Evolutionary conservation across 2,797 vertebrate species (phyloP), one percentile per base, ranked within the genome.

Genomic region (Protosalanx chinensis): DNA sequence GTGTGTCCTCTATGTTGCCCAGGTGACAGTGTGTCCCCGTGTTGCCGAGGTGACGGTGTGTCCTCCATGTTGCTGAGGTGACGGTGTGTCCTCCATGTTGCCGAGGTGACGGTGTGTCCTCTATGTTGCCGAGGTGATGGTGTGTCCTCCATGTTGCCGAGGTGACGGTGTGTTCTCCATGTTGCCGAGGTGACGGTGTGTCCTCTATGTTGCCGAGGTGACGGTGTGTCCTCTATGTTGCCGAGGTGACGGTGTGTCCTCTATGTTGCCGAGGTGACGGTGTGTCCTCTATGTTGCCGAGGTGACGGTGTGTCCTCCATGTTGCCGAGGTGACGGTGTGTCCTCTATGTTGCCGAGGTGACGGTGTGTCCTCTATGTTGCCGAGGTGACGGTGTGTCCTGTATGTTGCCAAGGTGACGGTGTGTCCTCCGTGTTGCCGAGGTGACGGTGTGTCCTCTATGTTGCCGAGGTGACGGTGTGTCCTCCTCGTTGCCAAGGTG

Each of bases 201-300:
- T n/a, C 27, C 12, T 15, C 63, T 18, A 12, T 49, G 15, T 49
- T 7, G 8, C 15, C 2, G 10, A 5, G 8, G 2, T 51, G 49
- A 51, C 16, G 13, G 49, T 56, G 51, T 56, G 15, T 56, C 51
- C 6, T 58, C 49, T 59, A 20, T 27, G 27, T 81, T 83, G 82
- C 5, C 89, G 98, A 5, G 8, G 8, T 49, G 46, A 49, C 15
- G 3, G 46, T 53, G 3, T 56, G 53, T 53, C 49, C 49, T 3
- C 10, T 8, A 12, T 53, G 49, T 53, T 12, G 16, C 49, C 10
- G 10, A 5, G 33, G 6, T 6, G 3, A 35, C 33, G 33, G 33
- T 35, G 2, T 46, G 7, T 46, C 41, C 10, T 8, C 41, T 12
- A 12, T 46, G 41, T 13, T 46, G 41, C 10, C 3, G 41, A 12